phyloP scores from a whole-genome alignment of 2,888 invertebrate genomes.

The Torymus tubicola region DNA sequence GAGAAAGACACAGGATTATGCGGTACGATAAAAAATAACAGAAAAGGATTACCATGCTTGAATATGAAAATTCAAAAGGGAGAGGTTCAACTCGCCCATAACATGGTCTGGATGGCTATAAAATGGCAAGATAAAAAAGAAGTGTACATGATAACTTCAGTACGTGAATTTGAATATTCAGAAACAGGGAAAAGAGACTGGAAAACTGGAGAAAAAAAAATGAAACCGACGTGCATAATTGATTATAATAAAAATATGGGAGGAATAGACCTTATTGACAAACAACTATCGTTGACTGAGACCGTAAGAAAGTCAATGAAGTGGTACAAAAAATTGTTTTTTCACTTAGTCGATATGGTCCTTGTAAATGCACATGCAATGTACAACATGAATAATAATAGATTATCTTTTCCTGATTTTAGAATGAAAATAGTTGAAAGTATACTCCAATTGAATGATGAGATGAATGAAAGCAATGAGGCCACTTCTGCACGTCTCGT shows the following conservation, averaged over 20 bases:
- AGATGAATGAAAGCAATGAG: neutral
- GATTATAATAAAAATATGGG: slow-evolving; percentile 21
- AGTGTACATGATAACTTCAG: slow-evolving; percentile 48
- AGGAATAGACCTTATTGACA: neutral
- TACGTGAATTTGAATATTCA: slow-evolving; percentile 39
- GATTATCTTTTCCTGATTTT: no score
- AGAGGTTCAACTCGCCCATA: slow-evolving; percentile 3
- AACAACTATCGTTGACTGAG: slow-evolving; percentile 3
- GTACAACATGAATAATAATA: no score
- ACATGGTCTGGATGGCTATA: slow-evolving; percentile 23
- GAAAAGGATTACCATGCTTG: neutral
- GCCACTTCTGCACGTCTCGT: neutral
- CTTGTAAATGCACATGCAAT: neutral
- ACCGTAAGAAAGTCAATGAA: slow-evolving; percentile 34
- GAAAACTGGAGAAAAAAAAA: neutral
- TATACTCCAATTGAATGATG: slow-evolving; percentile 7
- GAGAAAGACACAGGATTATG: slow-evolving; percentile 11
- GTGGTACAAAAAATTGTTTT: slow-evolving; percentile 53
- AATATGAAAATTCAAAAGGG: neutral
- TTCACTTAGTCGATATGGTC: slow-evolving; percentile 39
- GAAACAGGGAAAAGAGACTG: slow-evolving; percentile 14
- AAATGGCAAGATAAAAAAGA: slow-evolving; percentile 52
- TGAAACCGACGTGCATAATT: neutral
- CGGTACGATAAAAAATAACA: slow-evolving; percentile 6
- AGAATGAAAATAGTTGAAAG: neutral